Evolutionary conservation across 2,797 vertebrate species (phyloP), one percentile per base, ranked within the genome.

Genomic region (Melanotaenia maccullochi): DNA sequence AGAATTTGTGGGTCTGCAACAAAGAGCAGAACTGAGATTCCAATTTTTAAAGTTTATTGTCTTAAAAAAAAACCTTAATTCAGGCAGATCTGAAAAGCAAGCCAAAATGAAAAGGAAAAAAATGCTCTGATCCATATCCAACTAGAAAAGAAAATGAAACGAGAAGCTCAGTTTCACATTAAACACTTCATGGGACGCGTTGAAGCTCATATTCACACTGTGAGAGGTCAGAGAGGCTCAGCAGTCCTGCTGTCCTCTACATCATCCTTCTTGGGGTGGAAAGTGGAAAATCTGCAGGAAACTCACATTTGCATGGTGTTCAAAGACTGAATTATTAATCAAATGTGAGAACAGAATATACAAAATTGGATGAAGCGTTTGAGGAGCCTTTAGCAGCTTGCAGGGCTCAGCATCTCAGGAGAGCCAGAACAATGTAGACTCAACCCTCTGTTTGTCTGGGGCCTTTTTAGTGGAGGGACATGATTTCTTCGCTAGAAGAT

Each of bases 1-100:
- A 49, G 38, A 65, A 55, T 57, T 83, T 1, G 22, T 71, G 47
- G 38, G 32, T 76, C 71, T 65, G 62, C 54, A 73, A 51, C 51
- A 55, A 65, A 73, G 22, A 63, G 47, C 30, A 49, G 22, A 47
- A 47, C 20, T 57, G 60, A 47, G 51, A 70, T 36, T 30, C 54
- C 25, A 25, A 22, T 25, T 51, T 52, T 52, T 52, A 24, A 52
- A 25, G 22, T 51, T 51, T 22, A 49, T 51, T 12, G 22, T 13
- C 11, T 52, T 25, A 14, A 25, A 52, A 25, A 52, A 25, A 25
- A 52, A 25, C 51, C 22, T 25, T 11, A 55, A 18, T 16, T 55
- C 13, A 55, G 24, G 54, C 24, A 6, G 4, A 16, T 25, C 24
- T 16, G 2, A 16, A 55, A 28, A 55, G 13, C 25, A 28, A 30